Evolutionary conservation across 2,113 vertebrate genomes (phyloP).

Genomic region (Syngnathus typhle): DNA sequence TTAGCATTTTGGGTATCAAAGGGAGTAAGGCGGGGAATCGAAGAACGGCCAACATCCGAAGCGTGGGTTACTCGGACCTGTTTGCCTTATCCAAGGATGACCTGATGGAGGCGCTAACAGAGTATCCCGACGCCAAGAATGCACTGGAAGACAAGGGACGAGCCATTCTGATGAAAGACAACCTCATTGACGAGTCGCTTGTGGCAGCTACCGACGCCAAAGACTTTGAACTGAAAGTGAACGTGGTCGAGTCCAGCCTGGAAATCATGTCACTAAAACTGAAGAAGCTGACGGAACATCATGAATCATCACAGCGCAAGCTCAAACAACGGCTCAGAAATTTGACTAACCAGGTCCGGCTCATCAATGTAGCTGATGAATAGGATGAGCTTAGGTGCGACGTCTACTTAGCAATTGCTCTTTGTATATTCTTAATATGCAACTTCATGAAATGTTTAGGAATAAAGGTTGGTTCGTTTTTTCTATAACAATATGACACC

Average conservation of each 20-base stretch:
- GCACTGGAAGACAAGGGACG: constrained; percentile 57
- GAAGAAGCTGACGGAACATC: constrained; percentile 74
- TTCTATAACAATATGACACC: background rate
- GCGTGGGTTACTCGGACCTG: constrained; percentile 65
- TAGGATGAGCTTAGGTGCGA: constrained; percentile 1
- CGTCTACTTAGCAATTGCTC: background rate
- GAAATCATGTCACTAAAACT: constrained; percentile 79
- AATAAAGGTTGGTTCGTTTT: background rate
- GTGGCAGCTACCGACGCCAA: constrained; percentile 65
- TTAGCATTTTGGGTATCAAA: constrained; percentile 66
- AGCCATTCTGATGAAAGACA: constrained; percentile 65
- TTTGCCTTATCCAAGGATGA: constrained; percentile 66
- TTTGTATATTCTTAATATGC: background rate
- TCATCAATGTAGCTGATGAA: constrained; percentile 44
- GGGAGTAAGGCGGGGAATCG: constrained; percentile 67
- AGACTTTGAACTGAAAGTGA: constrained; percentile 83
- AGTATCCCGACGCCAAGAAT: constrained; percentile 62
- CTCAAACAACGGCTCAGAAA: constrained; percentile 83
- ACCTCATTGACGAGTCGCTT: constrained; percentile 57
- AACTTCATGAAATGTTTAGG: background rate
- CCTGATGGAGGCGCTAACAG: constrained; percentile 59
- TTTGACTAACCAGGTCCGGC: constrained; percentile 73
- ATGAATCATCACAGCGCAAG: constrained; percentile 73
- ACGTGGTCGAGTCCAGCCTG: constrained; percentile 68
- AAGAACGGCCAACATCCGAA: constrained; percentile 65